Conservation (phyloP, 2,888 invertebrate genomes). For the Linnaemya tessellans region DNA sequence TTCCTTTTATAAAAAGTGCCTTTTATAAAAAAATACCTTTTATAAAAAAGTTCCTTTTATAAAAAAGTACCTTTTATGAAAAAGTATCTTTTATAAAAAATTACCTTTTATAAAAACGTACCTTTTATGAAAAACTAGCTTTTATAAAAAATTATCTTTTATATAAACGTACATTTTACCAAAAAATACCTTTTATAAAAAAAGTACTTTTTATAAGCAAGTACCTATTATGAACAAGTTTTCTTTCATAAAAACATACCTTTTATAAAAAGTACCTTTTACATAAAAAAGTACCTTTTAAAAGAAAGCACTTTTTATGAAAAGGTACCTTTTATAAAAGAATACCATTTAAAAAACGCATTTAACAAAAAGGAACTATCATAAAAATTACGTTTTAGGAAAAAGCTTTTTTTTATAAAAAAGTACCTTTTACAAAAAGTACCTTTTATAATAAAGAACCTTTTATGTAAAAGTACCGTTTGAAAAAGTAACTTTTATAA, state of each 20-base stretch:
- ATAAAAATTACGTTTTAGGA: not conserved
- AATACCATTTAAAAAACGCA: no score
- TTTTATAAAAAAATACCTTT: not conserved
- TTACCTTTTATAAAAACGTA: not conserved
- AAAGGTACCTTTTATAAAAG: no score
- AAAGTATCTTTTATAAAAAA: not conserved
- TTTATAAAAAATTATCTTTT: not conserved
- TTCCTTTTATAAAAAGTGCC: not conserved
- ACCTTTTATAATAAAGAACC: not conserved
- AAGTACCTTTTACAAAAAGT: not conserved
- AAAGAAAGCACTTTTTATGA: not conserved
- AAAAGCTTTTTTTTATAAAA: not conserved
- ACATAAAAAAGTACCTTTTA: not conserved
- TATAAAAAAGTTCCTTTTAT: not conserved
- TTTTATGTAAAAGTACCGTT: not conserved
- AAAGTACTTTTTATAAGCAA: not conserved
- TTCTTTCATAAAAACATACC: not conserved
- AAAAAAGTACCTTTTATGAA: constrained; percentile 1
- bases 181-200: not conserved
- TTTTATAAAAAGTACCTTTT: not conserved
- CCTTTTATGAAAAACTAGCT: not conserved
- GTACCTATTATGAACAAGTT: not conserved
- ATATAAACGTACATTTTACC: not conserved
- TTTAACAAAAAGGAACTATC: no score
- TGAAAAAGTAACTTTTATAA: not conserved